Evolutionary conservation across 1,140 invertebrate species (phyloP).

Genomic region (Archivesica marissinica): DNA sequence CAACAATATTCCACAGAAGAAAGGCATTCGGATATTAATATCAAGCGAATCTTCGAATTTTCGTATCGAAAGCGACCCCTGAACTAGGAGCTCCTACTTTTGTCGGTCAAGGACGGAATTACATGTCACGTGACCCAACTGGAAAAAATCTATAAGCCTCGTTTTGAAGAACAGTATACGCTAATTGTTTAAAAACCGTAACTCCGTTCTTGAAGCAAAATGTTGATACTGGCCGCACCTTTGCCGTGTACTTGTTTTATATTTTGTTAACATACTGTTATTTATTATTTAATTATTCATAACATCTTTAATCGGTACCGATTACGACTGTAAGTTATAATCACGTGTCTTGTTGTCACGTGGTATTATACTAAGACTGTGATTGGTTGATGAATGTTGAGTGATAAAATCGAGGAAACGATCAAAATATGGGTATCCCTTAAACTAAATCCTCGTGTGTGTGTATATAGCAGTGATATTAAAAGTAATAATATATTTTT

Average conservation of each 20-base stretch:
- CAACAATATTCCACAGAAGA: conserved; percentile 37
- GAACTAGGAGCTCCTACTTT: conserved; percentile 55
- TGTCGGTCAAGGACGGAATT: conserved; percentile 52
- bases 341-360: conserved; percentile 63
- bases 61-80: conserved; percentile 46
- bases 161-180: conserved; percentile 28
- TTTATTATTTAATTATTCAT: conserved; percentile 39
- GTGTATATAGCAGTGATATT: conserved; percentile 65
- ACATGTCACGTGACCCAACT: conserved; percentile 56
- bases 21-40: conserved; percentile 26
- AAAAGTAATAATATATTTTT: conserved; percentile 68
- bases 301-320: conserved; percentile 71
- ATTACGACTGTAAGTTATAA: conserved; percentile 55
- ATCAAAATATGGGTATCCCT: conserved; percentile 69
- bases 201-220: conserved; percentile 61
- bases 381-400: conserved; percentile 47
- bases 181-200: conserved; percentile 62
- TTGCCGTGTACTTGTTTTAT: conserved; percentile 67
- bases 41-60: background rate
- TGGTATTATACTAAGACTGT: conserved; percentile 45
- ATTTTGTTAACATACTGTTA: conserved; percentile 60
- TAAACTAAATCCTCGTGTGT: conserved; percentile 68
- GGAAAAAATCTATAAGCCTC: conserved; percentile 4
- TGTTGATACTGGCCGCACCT: conserved; percentile 46
- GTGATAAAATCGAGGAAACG: conserved; percentile 29